Evolutionary conservation across 2,888 invertebrate genomes (phyloP).

Genomic region (Tromatobia lineatoria): DNA sequence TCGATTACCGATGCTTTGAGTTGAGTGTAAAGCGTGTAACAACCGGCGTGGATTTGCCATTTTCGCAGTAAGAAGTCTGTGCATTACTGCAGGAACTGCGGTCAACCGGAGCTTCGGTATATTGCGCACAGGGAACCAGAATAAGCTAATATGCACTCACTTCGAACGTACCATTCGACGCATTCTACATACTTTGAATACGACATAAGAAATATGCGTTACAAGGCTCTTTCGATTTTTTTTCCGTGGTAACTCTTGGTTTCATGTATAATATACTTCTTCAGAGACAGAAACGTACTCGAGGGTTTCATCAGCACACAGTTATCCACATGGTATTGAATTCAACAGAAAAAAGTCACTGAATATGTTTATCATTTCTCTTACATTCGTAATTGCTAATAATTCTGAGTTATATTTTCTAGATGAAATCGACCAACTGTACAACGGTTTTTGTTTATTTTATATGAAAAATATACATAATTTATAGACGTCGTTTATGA

Average conservation of each 20-base stretch:
- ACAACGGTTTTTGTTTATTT: too few relatives aligned
- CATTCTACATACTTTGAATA: constrained; percentile 5
- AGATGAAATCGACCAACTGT: too few relatives aligned
- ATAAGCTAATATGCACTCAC: constrained; percentile 29
- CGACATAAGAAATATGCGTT: constrained; percentile 47
- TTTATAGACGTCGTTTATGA: too few relatives aligned
- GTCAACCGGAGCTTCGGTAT: constrained; percentile 22
- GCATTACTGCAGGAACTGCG: not conserved
- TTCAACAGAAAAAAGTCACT: not conserved
- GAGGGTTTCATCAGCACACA: not conserved
- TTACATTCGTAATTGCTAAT: not conserved
- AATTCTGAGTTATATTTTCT: not conserved
- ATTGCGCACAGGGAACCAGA: not conserved
- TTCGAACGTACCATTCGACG: constrained; percentile 10
- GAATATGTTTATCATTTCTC: constrained; percentile 1
- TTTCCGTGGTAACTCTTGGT: constrained; percentile 1
- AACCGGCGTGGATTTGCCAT: constrained; percentile 47
- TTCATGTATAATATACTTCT: not conserved
- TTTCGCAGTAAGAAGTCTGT: constrained; percentile 22
- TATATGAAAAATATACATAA: too few relatives aligned
- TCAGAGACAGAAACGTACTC: not conserved
- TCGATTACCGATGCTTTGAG: constrained; percentile 55
- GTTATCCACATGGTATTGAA: not conserved
- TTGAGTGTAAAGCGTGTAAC: constrained; percentile 53
- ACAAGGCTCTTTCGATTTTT: constrained; percentile 34